Evolutionary conservation across 2,888 invertebrate species (phyloP).

Genomic region (Exephanes ischioxanthus): DNA sequence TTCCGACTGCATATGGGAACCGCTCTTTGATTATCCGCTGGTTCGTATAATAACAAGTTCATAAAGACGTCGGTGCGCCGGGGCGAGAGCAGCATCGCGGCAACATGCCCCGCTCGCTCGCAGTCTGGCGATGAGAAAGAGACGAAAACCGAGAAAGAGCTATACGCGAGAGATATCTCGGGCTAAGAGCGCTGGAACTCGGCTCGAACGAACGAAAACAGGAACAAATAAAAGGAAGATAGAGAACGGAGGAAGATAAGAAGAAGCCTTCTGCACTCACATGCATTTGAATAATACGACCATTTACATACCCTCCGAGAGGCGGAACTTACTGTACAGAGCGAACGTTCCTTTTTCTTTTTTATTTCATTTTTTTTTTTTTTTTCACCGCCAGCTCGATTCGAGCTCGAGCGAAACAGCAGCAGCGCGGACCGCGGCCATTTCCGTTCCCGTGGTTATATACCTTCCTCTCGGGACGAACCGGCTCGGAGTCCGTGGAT

Average conservation of each 20-base stretch:
- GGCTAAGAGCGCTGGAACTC: constrained; percentile 5
- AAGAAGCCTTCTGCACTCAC: constrained; percentile 65
- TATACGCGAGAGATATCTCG: constrained; percentile 22
- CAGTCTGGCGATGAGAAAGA: constrained; percentile 40
- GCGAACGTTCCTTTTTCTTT: constrained; percentile 36
- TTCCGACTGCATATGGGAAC: constrained; percentile 73
- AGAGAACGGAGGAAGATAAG: constrained; percentile 49
- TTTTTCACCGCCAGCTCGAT: constrained; percentile 22
- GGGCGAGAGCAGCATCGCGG: constrained; percentile 64
- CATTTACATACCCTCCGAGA: constrained; percentile 78
- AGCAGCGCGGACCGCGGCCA: constrained; percentile 56
- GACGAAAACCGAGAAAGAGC: constrained; percentile 13
- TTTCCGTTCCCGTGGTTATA: constrained; percentile 59
- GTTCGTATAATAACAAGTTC: constrained; percentile 83
- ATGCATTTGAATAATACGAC: constrained; percentile 77
- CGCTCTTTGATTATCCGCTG: constrained; percentile 83
- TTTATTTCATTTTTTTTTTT: constrained; percentile 43
- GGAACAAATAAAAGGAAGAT: constrained; percentile 45
- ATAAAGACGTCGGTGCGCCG: constrained; percentile 81
- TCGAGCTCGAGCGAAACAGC: constrained; percentile 43
- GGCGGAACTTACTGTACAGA: constrained; percentile 36
- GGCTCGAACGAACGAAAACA: constrained; percentile 9
- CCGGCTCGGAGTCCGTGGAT: constrained; percentile 34
- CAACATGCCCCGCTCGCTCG: constrained; percentile 26
- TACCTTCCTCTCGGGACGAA: constrained; percentile 29